phyloP scores from a whole-genome alignment of 2,888 invertebrate genomes.

The Tricholauxania praeusta region DNA sequence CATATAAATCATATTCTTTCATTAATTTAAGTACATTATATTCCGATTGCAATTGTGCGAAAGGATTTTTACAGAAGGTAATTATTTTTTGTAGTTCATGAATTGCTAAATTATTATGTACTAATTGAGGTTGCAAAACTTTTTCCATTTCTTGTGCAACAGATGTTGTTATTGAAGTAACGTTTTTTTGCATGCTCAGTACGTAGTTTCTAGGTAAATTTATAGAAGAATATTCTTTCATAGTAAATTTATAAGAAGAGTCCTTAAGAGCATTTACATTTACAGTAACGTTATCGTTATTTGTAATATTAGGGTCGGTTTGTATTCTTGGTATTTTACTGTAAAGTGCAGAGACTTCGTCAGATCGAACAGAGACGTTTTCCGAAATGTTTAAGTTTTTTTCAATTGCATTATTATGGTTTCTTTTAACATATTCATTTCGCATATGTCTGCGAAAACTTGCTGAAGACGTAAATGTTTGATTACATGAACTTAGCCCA shows the following conservation, averaged over 20 bases:
- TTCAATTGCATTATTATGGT: too few relatives aligned
- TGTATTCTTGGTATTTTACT: too few relatives aligned
- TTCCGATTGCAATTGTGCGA: neutral
- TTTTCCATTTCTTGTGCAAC: neutral
- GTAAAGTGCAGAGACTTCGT: too few relatives aligned
- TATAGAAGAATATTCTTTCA: neutral
- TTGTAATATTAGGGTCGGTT: neutral
- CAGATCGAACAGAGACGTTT: too few relatives aligned
- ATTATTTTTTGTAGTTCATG: neutral
- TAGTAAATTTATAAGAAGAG: neutral
- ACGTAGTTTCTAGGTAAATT: neutral
- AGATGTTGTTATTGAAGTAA: neutral
- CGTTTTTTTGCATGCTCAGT: neutral
- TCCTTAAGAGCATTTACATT: neutral
- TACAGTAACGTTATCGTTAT: neutral
- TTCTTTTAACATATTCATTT: neutral
- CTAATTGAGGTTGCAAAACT: neutral
- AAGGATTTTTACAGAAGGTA: neutral
- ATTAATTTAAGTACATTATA: neutral
- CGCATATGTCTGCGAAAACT: neutral
- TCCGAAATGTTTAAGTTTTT: too few relatives aligned
- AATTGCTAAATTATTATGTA: neutral
- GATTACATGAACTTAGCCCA: neutral
- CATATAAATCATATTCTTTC: neutral
- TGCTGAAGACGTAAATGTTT: neutral